Conservation (phyloP, 2,888 invertebrate species). For the Ophion slaviceki region DNA sequence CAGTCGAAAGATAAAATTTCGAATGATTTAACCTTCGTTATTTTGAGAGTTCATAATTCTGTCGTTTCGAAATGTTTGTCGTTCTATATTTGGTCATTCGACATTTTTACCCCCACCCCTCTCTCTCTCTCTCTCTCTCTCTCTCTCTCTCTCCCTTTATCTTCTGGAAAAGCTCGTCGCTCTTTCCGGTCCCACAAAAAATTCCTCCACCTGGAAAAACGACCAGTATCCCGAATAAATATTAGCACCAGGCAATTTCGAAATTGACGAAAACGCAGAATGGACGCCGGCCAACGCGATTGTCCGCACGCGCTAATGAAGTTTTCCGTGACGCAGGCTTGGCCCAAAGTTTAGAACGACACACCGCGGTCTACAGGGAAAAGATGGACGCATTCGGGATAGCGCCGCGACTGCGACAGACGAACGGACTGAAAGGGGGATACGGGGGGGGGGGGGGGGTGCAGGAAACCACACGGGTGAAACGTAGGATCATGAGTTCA, state of each 20-base stretch:
- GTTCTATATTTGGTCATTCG: too few species aligned
- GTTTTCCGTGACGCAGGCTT: slow-evolving; percentile 13
- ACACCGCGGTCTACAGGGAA: slow-evolving; percentile 28
- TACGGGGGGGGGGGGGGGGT: slow-evolving; percentile 30
- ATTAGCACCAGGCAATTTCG: background rate
- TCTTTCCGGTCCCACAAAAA: too few species aligned
- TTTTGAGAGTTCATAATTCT: too few species aligned
- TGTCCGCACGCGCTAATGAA: slow-evolving; percentile 7
- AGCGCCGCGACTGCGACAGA: slow-evolving; percentile 11
- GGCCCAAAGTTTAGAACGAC: slow-evolving; percentile 17
- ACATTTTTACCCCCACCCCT: too few species aligned
- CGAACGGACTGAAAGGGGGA: slow-evolving; percentile 27
- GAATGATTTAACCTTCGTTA: too few species aligned
- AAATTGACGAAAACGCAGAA: background rate
- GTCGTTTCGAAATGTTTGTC: too few species aligned
- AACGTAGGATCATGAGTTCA: slow-evolving; percentile 72
- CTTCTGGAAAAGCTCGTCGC: too few species aligned
- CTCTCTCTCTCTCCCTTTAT: too few species aligned
- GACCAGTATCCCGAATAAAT: too few species aligned
- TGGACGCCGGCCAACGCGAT: background rate
- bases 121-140: too few species aligned
- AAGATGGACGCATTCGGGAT: slow-evolving; percentile 42
- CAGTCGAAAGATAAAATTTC: too few species aligned
- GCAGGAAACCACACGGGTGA: slow-evolving; percentile 61
- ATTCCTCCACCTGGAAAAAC: too few species aligned